Percentiles rank a stretch among this genome's conserved stretches.
These are phyloP conservation scores for Enteromius radiatus DNA, from an alignment of 2,797 vertebrate species.

Conservation along the genomic window DNA sequence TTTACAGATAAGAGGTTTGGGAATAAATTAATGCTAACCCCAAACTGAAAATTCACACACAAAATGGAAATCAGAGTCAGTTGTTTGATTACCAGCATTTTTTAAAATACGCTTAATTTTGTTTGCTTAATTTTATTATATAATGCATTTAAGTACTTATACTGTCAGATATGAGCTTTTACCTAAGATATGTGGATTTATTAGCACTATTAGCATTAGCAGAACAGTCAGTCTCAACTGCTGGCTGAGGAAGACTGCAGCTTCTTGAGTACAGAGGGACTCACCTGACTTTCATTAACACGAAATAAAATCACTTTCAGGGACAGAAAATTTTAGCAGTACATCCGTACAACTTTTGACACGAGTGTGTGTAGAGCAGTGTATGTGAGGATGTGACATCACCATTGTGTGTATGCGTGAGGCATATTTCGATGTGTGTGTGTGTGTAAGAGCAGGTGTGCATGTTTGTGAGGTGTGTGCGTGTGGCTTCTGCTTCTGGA, in stretches of 20 bases:
- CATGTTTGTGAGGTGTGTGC: constrained; percentile 18
- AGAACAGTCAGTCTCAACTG: neutral
- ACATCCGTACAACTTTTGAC: neutral
- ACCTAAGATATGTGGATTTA: neutral
- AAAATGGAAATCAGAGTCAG: no score
- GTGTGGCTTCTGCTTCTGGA: constrained; percentile 72
- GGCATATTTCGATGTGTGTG: neutral
- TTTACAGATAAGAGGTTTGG: neutral
- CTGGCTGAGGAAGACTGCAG: neutral
- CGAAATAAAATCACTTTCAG: neutral
- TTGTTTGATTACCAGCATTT: neutral
- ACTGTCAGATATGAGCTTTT: neutral
- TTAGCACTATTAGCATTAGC: no score
- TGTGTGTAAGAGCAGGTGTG: constrained; percentile 17
- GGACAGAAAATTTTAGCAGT: neutral
- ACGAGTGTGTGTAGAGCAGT: neutral
- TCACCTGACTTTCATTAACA: constrained; percentile 1
- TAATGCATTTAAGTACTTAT: no score
- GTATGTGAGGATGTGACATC: neutral
- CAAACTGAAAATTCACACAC: neutral
- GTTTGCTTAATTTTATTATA: no score
- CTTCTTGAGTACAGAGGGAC: neutral
- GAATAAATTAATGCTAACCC: neutral
- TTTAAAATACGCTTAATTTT: neutral
- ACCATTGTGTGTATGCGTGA: constrained; percentile 17